These are phyloP conservation scores for Caenorhabditis tropicalis DNA, from an alignment of 1,140 invertebrate species.

Conservation along the genomic window DNA sequence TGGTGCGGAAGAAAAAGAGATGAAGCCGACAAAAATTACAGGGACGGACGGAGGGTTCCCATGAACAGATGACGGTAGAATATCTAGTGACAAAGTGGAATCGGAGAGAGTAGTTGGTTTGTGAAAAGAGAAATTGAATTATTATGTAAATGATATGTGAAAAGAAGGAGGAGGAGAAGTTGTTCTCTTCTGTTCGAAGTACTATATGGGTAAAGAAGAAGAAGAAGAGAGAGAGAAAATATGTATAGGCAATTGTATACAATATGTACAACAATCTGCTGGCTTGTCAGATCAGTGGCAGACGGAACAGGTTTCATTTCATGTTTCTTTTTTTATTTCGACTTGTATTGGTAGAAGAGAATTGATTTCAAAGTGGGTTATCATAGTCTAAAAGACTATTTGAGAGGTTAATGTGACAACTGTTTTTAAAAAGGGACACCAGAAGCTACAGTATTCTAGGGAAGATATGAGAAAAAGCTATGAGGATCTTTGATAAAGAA, in stretches of 20 bases:
- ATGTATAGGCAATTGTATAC: constrained; percentile 23
- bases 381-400: too few relatives aligned
- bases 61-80: constrained; percentile 16
- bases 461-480: too few relatives aligned
- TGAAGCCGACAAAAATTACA: constrained; percentile 38
- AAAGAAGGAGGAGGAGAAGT: constrained; percentile 21
- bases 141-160: constrained; percentile 44
- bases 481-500: too few relatives aligned
- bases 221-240: background rate
- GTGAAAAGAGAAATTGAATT: constrained; percentile 1
- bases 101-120: background rate
- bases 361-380: too few relatives aligned
- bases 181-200: background rate
- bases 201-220: background rate
- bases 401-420: too few relatives aligned
- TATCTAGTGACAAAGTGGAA: background rate
- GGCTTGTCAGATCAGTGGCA: constrained; percentile 21
- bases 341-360: too few relatives aligned
- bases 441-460: too few relatives aligned
- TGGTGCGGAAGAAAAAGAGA: constrained; percentile 6
- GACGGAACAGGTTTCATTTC: too few relatives aligned
- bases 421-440: too few relatives aligned
- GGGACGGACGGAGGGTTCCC: background rate
- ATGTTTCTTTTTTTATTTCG: too few relatives aligned
- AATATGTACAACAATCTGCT: constrained; percentile 29